A percentile compares a stretch with the other conserved stretches of the same genome.
Evolutionary conservation across 1,140 invertebrate species (phyloP).

Genomic region (Idris sp.): DNA sequence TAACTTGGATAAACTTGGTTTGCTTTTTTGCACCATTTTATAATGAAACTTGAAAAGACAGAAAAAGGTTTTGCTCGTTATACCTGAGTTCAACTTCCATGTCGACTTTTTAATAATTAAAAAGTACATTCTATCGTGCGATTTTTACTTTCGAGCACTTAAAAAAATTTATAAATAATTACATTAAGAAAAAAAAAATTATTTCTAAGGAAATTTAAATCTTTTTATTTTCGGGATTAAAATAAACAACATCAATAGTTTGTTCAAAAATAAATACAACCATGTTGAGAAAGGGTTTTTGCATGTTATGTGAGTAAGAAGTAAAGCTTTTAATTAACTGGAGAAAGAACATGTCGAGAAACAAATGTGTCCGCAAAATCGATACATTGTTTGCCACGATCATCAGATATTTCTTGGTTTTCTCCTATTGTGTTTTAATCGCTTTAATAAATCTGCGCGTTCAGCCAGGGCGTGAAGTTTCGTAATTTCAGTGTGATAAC

Average conservation of each 20-base stretch:
- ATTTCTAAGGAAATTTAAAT: too few relatives aligned
- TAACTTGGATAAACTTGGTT: constrained; percentile 31
- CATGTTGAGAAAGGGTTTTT: too few relatives aligned
- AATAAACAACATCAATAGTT: too few relatives aligned
- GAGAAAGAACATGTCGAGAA: constrained; percentile 1
- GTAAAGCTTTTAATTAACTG: not conserved
- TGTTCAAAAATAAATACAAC: too few relatives aligned
- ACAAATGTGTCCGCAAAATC: not conserved
- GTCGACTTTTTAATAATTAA: constrained; percentile 26
- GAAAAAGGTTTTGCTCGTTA: constrained; percentile 50
- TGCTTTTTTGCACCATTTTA: constrained; percentile 24
- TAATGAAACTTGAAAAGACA: constrained; percentile 53
- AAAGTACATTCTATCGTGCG: too few relatives aligned
- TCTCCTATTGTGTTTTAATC: constrained; percentile 23
- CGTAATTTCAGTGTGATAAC: constrained; percentile 14
- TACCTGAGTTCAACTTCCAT: constrained; percentile 37
- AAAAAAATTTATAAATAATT: too few relatives aligned
- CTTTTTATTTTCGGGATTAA: too few relatives aligned
- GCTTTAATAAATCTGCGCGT: constrained; percentile 25
- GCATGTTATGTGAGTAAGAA: too few relatives aligned
- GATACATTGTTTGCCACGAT: constrained; percentile 7
- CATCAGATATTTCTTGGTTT: constrained; percentile 1
- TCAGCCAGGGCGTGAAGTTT: constrained; percentile 20
- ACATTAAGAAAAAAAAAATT: too few relatives aligned
- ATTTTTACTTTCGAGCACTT: too few relatives aligned